Conservation (phyloP, 2,113 vertebrate species). For the Noctilio leporinus region DNA sequence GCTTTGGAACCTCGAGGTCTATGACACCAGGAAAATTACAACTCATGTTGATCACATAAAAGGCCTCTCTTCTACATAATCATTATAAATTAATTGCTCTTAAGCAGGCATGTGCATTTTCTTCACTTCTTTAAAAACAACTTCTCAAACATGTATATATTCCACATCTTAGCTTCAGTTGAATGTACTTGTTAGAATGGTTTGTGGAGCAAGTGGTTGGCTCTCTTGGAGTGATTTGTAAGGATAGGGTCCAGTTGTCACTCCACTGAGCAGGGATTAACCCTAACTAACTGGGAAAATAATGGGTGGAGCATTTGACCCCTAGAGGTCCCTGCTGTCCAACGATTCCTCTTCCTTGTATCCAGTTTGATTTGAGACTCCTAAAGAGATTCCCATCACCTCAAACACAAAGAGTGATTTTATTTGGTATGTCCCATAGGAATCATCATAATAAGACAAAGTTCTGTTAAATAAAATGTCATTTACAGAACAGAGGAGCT, state of each 20-base stretch:
- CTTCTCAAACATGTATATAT: background rate
- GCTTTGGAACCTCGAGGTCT: background rate
- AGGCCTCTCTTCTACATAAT: background rate
- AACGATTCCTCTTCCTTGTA: background rate
- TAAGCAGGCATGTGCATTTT: background rate
- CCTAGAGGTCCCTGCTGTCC: background rate
- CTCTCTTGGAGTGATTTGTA: background rate
- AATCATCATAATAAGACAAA: background rate
- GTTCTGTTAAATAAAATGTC: background rate
- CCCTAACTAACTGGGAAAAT: background rate
- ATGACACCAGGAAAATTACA: background rate
- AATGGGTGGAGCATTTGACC: background rate
- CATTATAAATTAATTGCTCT: background rate
- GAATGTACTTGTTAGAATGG: background rate
- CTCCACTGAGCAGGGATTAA: background rate
- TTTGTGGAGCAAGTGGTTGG: background rate
- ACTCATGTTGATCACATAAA: background rate
- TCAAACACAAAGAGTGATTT: background rate
- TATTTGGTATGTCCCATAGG: background rate
- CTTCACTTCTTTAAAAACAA: conserved; percentile 13
- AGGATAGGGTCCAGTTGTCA: background rate
- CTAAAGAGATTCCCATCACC: background rate
- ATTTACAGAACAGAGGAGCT: background rate
- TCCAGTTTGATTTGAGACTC: background rate
- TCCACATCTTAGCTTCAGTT: background rate